phyloP scores from a whole-genome alignment of 2,113 vertebrate genomes.

The Triplophysa dalaica region DNA sequence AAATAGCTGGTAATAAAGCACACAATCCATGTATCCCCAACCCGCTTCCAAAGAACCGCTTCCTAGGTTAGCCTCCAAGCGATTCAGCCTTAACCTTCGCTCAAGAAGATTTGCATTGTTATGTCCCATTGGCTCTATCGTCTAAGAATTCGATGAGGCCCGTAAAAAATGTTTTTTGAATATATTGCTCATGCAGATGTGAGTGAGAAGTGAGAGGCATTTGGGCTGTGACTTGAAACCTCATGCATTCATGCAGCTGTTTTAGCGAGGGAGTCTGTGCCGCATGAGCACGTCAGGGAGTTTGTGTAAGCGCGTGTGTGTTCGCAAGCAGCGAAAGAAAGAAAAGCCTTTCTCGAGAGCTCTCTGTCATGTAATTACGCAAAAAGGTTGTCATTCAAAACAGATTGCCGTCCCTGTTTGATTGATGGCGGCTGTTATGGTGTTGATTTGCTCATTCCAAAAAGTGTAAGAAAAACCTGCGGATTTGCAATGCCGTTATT shows the following conservation, averaged over 20 bases:
- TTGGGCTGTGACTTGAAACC: constrained; percentile 22
- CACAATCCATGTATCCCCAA: constrained; percentile 2
- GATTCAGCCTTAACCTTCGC: neutral
- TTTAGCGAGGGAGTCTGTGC: neutral
- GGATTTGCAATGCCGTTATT: constrained; percentile 12
- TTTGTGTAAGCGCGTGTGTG: neutral
- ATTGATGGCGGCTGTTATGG: constrained; percentile 40
- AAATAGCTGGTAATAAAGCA: neutral
- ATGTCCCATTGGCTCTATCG: constrained; percentile 19
- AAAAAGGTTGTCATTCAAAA: constrained; percentile 35
- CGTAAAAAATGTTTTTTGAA: constrained; percentile 24
- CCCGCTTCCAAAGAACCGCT: neutral
- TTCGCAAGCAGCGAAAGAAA: neutral
- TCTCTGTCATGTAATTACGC: constrained; percentile 23
- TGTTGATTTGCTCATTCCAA: constrained; percentile 48
- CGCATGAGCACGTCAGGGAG: neutral
- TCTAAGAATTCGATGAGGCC: constrained; percentile 26
- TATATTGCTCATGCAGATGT: constrained; percentile 26
- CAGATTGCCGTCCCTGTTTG: constrained; percentile 12
- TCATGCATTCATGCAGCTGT: constrained; percentile 36
- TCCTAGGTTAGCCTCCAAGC: neutral
- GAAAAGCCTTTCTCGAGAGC: neutral
- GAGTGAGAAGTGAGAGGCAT: too few relatives aligned
- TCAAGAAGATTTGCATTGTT: constrained; percentile 26
- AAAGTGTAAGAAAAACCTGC: constrained; percentile 13